Evolutionary conservation across 1,140 invertebrate species (phyloP).

Genomic region (Pogonomyrmex californicus): DNA sequence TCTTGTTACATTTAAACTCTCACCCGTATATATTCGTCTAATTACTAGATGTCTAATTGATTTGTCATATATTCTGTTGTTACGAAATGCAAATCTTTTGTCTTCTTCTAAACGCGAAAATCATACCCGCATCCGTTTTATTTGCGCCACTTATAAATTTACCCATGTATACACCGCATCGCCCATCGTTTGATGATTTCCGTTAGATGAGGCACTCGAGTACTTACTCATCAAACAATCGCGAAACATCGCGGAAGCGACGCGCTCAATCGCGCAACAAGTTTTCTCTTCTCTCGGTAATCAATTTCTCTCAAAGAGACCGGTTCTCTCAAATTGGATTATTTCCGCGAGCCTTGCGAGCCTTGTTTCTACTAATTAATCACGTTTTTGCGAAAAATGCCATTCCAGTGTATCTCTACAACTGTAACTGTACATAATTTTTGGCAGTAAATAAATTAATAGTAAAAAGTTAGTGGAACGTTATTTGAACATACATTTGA

Average conservation of each 20-base stretch:
- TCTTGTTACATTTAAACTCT: neutral
- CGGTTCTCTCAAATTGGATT: conserved; percentile 40
- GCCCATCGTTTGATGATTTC: conserved; percentile 2
- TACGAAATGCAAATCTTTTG: neutral
- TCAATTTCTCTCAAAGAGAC: conserved; percentile 76
- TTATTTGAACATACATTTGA: too few species aligned
- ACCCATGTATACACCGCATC: too few species aligned
- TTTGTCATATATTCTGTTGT: neutral
- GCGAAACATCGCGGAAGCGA: conserved; percentile 70
- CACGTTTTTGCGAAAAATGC: neutral
- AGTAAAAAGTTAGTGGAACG: too few species aligned
- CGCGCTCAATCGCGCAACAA: conserved; percentile 62
- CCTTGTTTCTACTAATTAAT: conserved; percentile 10
- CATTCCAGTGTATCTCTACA: neutral
- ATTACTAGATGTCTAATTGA: neutral
- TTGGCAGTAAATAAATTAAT: neutral
- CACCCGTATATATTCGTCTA: neutral
- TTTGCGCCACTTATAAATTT: neutral
- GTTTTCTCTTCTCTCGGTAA: conserved; percentile 75
- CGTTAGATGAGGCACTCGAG: conserved; percentile 48
- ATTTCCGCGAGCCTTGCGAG: conserved; percentile 29
- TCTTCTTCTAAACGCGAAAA: neutral
- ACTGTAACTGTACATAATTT: neutral
- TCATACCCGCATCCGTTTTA: neutral
- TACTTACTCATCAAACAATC: conserved; percentile 27